Percentiles rank a stretch among this genome's conserved stretches.
Evolutionary conservation across 2,888 invertebrate genomes (phyloP).

Genomic region (Xestia rhomboidea): DNA sequence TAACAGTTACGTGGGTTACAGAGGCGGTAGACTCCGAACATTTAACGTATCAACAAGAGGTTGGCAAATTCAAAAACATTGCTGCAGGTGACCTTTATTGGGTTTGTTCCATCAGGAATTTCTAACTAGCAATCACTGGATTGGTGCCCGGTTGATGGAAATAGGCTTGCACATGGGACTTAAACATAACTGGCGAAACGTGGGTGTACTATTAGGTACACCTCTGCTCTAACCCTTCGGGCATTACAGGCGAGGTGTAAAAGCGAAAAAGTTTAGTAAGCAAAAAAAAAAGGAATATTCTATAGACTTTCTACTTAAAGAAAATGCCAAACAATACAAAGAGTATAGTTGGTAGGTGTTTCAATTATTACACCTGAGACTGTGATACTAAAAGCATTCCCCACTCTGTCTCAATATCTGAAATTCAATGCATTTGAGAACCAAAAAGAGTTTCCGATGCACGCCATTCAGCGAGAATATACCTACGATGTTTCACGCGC

Average conservation of each 20-base stretch:
- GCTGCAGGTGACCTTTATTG: not conserved
- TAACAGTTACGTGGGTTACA: not conserved
- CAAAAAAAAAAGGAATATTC: not conserved
- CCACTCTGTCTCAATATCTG: conserved; percentile 36
- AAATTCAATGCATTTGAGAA: conserved; percentile 34
- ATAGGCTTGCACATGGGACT: too few relatives aligned
- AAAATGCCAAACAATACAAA: not conserved
- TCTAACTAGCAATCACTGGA: too few relatives aligned
- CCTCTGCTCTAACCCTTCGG: too few relatives aligned
- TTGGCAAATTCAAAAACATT: not conserved
- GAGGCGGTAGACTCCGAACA: not conserved
- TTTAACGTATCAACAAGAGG: too few relatives aligned
- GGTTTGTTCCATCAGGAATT: too few relatives aligned
- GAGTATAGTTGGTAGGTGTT: conserved; percentile 2
- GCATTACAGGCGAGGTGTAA: too few relatives aligned
- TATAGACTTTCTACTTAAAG: not conserved
- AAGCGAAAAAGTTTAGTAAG: too few relatives aligned
- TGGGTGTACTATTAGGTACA: too few relatives aligned
- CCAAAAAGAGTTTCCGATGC: conserved; percentile 37
- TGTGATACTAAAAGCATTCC: conserved; percentile 44
- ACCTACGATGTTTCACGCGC: not conserved
- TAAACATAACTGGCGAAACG: too few relatives aligned
- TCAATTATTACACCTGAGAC: conserved; percentile 32
- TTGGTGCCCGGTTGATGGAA: too few relatives aligned
- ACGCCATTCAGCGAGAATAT: conserved; percentile 1